Evolutionary conservation across 2,888 invertebrate species (phyloP).

Genomic region (Dryocosmus kuriphilus): DNA sequence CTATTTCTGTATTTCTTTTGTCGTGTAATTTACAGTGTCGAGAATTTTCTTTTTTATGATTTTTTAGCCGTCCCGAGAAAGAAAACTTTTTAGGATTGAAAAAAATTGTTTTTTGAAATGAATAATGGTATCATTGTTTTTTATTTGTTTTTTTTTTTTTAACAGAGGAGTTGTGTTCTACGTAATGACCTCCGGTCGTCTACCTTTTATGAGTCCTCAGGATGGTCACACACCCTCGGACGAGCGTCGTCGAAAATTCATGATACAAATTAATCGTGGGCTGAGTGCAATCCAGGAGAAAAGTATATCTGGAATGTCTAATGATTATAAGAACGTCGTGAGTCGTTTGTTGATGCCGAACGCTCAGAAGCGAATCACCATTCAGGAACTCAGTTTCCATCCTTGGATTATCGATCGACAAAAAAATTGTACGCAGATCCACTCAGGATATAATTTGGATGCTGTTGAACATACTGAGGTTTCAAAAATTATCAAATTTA

Average conservation of each 20-base stretch:
- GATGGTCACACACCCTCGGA: conserved; percentile 77
- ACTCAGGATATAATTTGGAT: conserved; percentile 77
- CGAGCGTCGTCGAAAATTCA: conserved; percentile 81
- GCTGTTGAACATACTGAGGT: conserved; percentile 59
- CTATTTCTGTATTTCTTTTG: too few species aligned
- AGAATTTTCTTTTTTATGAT: too few species aligned
- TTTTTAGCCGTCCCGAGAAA: too few species aligned
- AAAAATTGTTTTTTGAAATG: too few species aligned
- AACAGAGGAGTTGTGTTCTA: conserved; percentile 86
- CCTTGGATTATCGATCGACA: conserved; percentile 81
- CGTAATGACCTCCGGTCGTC: conserved; percentile 86
- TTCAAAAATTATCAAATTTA: not conserved
- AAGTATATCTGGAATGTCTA: conserved; percentile 78
- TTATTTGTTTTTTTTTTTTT: too few species aligned
- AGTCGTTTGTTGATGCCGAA: conserved; percentile 80
- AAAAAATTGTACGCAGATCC: conserved; percentile 78
- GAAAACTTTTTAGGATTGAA: too few species aligned
- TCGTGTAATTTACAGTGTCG: too few species aligned
- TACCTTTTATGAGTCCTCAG: conserved; percentile 82
- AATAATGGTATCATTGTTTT: too few species aligned
- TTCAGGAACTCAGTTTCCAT: conserved; percentile 81
- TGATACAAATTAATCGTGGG: conserved; percentile 84
- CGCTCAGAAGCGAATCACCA: conserved; percentile 80
- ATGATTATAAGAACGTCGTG: conserved; percentile 78
- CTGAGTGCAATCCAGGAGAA: conserved; percentile 81